Conservation (phyloP, 1,140 invertebrate species). For the Thereuonema tuberculata region DNA sequence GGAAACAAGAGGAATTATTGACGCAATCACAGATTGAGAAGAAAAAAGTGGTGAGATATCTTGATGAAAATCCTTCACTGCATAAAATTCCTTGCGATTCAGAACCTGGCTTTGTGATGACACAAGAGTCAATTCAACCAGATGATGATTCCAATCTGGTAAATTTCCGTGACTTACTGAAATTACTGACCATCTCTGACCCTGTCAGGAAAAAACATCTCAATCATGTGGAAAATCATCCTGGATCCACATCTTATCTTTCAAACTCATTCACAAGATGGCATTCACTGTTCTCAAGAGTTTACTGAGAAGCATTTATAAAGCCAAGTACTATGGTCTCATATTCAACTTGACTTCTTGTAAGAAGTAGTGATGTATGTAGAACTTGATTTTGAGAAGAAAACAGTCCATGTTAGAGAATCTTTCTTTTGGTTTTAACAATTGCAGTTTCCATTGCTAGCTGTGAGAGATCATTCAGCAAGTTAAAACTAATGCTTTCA, state of each 20-base stretch:
- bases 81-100: slow-evolving; percentile 8
- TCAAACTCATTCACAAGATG: slow-evolving; percentile 6
- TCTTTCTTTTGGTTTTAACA: slow-evolving; percentile 16
- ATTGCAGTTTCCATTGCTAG: slow-evolving; percentile 7
- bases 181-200: slow-evolving; percentile 5
- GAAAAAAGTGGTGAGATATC: slow-evolving; percentile 6
- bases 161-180: slow-evolving; percentile 6
- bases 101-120: slow-evolving; percentile 9
- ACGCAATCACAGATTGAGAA: not conserved
- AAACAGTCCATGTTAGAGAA: slow-evolving; percentile 16
- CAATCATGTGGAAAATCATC: slow-evolving; percentile 1
- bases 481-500: no score
- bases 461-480: no score
- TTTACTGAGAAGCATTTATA: not conserved
- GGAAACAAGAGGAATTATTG: not conserved
- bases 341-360: slow-evolving; percentile 4
- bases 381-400: slow-evolving; percentile 8
- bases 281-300: slow-evolving; percentile 1
- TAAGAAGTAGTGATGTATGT: not conserved
- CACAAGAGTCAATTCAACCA: not conserved
- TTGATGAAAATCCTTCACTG: slow-evolving; percentile 6
- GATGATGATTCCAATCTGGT: not conserved
- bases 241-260: slow-evolving; percentile 10
- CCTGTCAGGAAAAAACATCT: slow-evolving; percentile 4
- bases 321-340: slow-evolving; percentile 8